phyloP scores from a whole-genome alignment of 2,797 vertebrate species.

The Betta splendens region DNA sequence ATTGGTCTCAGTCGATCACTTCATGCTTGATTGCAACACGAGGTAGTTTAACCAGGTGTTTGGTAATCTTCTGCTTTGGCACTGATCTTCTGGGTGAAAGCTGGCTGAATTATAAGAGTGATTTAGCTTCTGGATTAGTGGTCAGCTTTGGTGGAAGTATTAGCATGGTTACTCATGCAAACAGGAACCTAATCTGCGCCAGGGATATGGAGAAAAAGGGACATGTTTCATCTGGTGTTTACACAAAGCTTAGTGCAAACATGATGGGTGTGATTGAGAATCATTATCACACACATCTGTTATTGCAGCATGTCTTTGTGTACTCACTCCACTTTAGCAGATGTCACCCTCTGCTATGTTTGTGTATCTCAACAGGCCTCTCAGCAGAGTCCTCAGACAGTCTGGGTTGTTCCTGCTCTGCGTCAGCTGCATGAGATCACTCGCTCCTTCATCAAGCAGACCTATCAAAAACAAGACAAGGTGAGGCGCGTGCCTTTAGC shows the following conservation, averaged over 20 bases:
- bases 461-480: slow-evolving; percentile 99
- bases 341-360: slow-evolving; percentile 16
- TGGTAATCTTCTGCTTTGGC: slow-evolving; percentile 61
- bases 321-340: slow-evolving; percentile 1
- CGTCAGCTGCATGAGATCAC: slow-evolving; percentile 99
- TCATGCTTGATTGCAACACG: slow-evolving; percentile 57
- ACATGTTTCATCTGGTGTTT: slow-evolving; percentile 1
- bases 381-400: slow-evolving; percentile 93
- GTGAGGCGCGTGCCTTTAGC: slow-evolving; percentile 68
- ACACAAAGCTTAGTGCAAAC: slow-evolving; percentile 16
- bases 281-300: slow-evolving; percentile 12
- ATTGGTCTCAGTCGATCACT: slow-evolving; percentile 66
- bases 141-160: slow-evolving; percentile 59
- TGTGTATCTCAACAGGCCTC: slow-evolving; percentile 83
- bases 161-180: slow-evolving; percentile 24
- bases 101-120: slow-evolving; percentile 31
- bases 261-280: slow-evolving; percentile 8
- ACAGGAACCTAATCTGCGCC: slow-evolving; percentile 57
- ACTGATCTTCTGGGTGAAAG: slow-evolving; percentile 52
- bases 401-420: slow-evolving; percentile 98
- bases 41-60: slow-evolving; percentile 47
- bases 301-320: slow-evolving; percentile 10
- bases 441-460: slow-evolving; percentile 98
- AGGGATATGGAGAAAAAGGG: slow-evolving; percentile 24
- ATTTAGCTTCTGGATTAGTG: slow-evolving; percentile 45